These are phyloP conservation scores for Eilema griseolum DNA, from an alignment of 2,888 invertebrate genomes.

Conservation along the genomic window DNA sequence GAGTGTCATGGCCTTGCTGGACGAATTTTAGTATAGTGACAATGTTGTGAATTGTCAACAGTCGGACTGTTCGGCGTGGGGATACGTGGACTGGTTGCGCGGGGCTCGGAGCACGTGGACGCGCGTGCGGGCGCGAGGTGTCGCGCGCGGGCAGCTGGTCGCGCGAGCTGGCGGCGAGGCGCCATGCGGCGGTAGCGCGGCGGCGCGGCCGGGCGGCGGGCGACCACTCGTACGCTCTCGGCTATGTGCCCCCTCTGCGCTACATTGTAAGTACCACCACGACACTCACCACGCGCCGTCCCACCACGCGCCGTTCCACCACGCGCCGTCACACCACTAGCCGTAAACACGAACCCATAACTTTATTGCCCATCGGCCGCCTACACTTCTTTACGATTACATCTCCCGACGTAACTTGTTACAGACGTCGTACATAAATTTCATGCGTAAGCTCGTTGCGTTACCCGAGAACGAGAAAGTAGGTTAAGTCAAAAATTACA, in stretches of 20 bases:
- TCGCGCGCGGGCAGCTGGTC: conserved; percentile 58
- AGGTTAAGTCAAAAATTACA: conserved; percentile 48
- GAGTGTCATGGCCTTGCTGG: conserved; percentile 50
- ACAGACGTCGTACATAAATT: conserved; percentile 53
- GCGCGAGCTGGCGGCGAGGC: conserved; percentile 63
- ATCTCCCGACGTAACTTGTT: conserved; percentile 42
- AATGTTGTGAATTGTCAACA: conserved; percentile 75
- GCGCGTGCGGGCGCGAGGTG: conserved; percentile 49
- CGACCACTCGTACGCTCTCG: conserved; percentile 81
- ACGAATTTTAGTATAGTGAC: conserved; percentile 47
- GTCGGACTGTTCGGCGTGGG: conserved; percentile 80
- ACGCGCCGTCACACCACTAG: neutral
- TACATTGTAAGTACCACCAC: conserved; percentile 80
- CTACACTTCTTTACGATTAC: conserved; percentile 52
- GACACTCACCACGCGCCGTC: neutral
- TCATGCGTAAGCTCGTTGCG: conserved; percentile 50
- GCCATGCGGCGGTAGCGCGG: conserved; percentile 77
- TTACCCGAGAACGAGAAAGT: conserved; percentile 41
- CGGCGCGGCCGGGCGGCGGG: conserved; percentile 82
- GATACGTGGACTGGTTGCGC: conserved; percentile 75
- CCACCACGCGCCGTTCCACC: neutral
- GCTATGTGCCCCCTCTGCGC: conserved; percentile 86
- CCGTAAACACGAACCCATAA: conserved; percentile 37
- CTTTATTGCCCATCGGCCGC: conserved; percentile 52
- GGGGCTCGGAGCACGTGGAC: conserved; percentile 55